These are phyloP conservation scores for Cerceris ruficornis DNA, from an alignment of 2,888 invertebrate genomes.

Conservation along the genomic window DNA sequence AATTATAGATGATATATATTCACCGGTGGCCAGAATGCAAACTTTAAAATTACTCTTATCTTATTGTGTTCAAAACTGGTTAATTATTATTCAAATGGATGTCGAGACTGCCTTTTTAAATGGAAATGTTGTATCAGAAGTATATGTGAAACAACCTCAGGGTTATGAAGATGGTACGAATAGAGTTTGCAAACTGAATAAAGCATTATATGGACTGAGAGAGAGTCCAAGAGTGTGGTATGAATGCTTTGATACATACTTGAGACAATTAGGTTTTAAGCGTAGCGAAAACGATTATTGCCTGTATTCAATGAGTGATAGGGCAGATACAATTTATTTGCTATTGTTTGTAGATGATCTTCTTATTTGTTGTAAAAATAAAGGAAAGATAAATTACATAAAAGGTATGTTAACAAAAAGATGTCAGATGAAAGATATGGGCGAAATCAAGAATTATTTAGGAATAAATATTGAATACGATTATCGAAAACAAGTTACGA, in stretches of 20 bases:
- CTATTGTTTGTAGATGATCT: too few relatives aligned
- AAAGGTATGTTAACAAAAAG: neutral
- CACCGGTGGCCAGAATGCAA: constrained; percentile 21
- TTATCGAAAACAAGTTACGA: neutral
- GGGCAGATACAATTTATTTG: neutral
- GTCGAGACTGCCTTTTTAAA: constrained; percentile 3
- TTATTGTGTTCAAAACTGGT: constrained; percentile 16
- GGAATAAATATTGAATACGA: constrained; percentile 7
- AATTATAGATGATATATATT: constrained; percentile 26
- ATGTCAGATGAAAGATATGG: constrained; percentile 9
- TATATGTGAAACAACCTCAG: constrained; percentile 17
- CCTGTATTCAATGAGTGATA: neutral
- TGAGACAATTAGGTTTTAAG: constrained; percentile 13
- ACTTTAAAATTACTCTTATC: constrained; percentile 22
- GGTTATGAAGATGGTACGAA: neutral
- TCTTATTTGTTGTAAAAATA: too few relatives aligned
- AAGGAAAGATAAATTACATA: too few relatives aligned
- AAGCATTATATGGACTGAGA: constrained; percentile 5
- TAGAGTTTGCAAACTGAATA: neutral
- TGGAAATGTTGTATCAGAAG: neutral
- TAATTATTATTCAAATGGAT: constrained; percentile 12
- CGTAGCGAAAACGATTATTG: constrained; percentile 16
- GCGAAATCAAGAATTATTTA: constrained; percentile 1
- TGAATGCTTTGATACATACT: constrained; percentile 21
- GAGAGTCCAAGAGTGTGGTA: constrained; percentile 24